Evolutionary conservation across 53 echinoderm and acorn worm species (phyloP), one percentile per base, ranked within the genome.

Genomic region (Echinometra lucunter): DNA sequence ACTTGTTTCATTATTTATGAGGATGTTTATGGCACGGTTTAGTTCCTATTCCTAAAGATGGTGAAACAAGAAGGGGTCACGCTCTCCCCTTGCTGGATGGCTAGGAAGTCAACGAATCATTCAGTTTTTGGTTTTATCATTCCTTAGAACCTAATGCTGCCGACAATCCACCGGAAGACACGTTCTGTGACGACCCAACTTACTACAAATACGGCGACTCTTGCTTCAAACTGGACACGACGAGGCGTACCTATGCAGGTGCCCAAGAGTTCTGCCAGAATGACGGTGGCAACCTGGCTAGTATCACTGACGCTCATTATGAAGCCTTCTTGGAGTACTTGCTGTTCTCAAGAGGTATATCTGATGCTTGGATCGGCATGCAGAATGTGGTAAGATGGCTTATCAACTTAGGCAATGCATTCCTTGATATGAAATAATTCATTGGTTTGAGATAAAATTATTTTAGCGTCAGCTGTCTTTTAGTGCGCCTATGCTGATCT

Each of bases 311-410:
- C 74, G 94, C 92, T 44, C 97, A 97, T 58, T 95, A 97, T 57
- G 95, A 98, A 78, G 95, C 98, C 30, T 97, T 94, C 95, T 74
- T 98, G 81, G 98, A 98, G 92, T 96, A 95, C 11, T 63, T 98
- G 44, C 92, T 98, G 19, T 96, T 91, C 45, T 92, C 94, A 0
- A 96, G 89, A 44, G 97, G 96, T 4, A 94, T 88, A 15, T 89
- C 74, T 8, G 85, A 96, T 6, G 89, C 97, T 3, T 98, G 98
- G 98, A 97, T 98, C 57, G 98, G 98, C 28, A 93, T 98, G 97
- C 92, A 23, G 49, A 85, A 85, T n/a, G 49, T 85, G 45, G 85
- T 85, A 85, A 47, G 15, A 85, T 85, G 23, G 38, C 23, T 78
- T 78, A 53, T 53, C 0, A 53, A 53, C 8, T 9, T 11, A 53